phyloP scores from a whole-genome alignment of 2,888 invertebrate genomes.

The Tolmerus cingulatus region DNA sequence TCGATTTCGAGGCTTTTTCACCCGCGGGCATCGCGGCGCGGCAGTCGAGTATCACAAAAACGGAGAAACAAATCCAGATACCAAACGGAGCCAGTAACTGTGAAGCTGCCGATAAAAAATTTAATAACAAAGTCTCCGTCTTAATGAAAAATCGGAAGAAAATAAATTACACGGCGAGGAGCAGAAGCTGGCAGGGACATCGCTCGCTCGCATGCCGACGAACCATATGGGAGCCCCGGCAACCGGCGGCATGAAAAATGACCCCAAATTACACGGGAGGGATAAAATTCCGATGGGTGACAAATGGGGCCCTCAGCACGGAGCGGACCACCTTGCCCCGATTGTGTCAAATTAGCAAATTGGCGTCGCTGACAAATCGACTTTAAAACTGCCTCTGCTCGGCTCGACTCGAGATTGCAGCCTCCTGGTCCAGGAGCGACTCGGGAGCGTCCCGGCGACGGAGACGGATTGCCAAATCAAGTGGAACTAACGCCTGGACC shows the following conservation, averaged over 20 bases:
- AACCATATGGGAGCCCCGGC: conserved; percentile 30
- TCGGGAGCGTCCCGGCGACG: background rate
- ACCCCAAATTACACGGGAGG: conserved; percentile 36
- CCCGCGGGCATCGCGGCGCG: background rate
- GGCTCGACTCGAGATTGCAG: conserved; percentile 6
- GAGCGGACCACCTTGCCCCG: conserved; percentile 22
- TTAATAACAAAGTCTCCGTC: conserved; percentile 42
- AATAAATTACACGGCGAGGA: conserved; percentile 43
- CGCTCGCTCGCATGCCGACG: background rate
- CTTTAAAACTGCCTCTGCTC: background rate
- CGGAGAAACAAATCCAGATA: conserved; percentile 5
- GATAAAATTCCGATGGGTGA: conserved; percentile 28
- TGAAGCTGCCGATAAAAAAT: conserved; percentile 35
- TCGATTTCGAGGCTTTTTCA: conserved; percentile 40
- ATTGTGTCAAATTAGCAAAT: conserved; percentile 46
- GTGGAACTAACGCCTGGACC: conserved; percentile 18
- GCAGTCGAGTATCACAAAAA: background rate
- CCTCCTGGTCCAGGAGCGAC: background rate
- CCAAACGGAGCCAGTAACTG: conserved; percentile 6
- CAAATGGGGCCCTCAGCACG: conserved; percentile 44
- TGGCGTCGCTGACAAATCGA: conserved; percentile 43
- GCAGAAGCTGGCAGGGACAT: background rate
- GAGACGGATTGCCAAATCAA: background rate
- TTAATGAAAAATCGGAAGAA: conserved; percentile 46
- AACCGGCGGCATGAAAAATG: conserved; percentile 36